These are phyloP conservation scores for Huso huso DNA, from an alignment of 2,797 vertebrate genomes.

Conservation along the genomic window DNA sequence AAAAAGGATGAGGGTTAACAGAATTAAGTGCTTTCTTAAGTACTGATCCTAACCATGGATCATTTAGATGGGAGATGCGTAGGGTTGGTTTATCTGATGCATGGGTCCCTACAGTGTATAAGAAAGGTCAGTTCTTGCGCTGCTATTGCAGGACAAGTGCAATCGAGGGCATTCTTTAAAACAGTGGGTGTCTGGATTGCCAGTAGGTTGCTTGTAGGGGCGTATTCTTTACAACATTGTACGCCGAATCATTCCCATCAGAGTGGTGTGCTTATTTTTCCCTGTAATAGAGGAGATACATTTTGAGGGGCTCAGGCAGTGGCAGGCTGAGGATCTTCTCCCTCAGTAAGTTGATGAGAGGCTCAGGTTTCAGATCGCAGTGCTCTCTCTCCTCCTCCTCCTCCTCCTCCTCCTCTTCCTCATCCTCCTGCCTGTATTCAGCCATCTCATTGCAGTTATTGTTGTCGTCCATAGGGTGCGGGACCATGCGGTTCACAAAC, in stretches of 20 bases:
- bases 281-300: slow-evolving; percentile 89
- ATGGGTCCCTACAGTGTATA: not conserved
- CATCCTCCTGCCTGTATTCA: slow-evolving; percentile 30
- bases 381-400: slow-evolving; percentile 54
- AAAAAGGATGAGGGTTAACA: not conserved
- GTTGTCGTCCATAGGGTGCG: slow-evolving; percentile 69
- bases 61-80: not conserved
- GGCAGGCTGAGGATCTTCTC: slow-evolving; percentile 84
- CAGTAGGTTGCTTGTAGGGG: slow-evolving; percentile 36
- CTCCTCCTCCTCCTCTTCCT: slow-evolving; percentile 24
- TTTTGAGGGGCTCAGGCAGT: slow-evolving; percentile 87
- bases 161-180: not conserved
- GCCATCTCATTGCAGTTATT: slow-evolving; percentile 62
- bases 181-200: not conserved
- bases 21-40: not conserved
- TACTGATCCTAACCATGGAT: not conserved
- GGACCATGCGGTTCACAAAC: slow-evolving; percentile 67
- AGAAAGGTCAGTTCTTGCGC: too few species aligned
- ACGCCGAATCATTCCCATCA: not conserved
- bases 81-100: not conserved
- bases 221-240: slow-evolving; percentile 28
- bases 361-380: slow-evolving; percentile 61
- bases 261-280: slow-evolving; percentile 67
- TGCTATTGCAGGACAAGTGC: not conserved
- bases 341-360: slow-evolving; percentile 73